Conservation (phyloP, 2,888 invertebrate species). For the Ceraclea dissimilis region DNA sequence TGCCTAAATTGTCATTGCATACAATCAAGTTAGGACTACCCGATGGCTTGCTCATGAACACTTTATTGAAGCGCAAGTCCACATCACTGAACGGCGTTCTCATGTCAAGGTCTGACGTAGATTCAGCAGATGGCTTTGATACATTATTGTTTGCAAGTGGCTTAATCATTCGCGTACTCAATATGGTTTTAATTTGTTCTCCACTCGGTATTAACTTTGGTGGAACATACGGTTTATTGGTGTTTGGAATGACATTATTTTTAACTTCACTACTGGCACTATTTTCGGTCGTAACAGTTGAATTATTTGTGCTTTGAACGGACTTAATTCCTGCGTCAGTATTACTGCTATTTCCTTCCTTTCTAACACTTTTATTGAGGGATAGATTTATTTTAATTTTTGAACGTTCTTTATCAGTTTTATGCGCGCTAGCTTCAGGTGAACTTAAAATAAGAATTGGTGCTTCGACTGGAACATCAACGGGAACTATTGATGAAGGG, state of each 20-base stretch:
- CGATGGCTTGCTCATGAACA: neutral
- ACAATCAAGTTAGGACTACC: neutral
- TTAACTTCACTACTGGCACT: too few relatives aligned
- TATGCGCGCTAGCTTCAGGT: neutral
- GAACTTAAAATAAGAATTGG: neutral
- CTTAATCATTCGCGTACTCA: neutral
- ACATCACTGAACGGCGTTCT: neutral
- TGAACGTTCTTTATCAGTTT: neutral
- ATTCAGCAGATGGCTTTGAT: neutral
- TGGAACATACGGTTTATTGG: too few relatives aligned
- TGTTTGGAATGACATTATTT: too few relatives aligned
- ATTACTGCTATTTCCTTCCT: neutral
- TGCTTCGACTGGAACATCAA: neutral
- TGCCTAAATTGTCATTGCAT: too few relatives aligned
- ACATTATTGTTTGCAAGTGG: neutral
- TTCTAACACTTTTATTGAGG: neutral
- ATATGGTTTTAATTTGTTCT: neutral
- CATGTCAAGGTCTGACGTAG: neutral
- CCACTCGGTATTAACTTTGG: neutral
- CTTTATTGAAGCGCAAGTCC: neutral
- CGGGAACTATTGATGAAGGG: neutral
- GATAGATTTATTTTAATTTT: neutral
- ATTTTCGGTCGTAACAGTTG: too few relatives aligned
- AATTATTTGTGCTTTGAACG: neutral
- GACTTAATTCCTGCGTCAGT: neutral